Conservation (phyloP, 2,113 vertebrate species). For the Mormoops blainvillei region DNA sequence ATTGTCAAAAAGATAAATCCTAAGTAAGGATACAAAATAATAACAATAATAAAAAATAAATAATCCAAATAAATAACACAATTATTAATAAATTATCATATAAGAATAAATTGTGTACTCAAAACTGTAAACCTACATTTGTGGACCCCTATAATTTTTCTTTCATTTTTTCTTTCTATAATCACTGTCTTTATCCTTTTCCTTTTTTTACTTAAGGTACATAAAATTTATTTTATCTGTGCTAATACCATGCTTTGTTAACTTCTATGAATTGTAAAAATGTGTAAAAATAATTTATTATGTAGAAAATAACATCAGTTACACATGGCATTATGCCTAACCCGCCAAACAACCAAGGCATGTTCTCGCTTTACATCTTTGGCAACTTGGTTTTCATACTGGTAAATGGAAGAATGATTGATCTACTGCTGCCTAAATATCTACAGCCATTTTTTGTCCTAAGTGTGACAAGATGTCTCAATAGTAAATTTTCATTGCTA, state of each 20-base stretch:
- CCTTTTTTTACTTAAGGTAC: not conserved
- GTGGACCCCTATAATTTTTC: not conserved
- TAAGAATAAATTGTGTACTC: not conserved
- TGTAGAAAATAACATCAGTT: conserved; percentile 15
- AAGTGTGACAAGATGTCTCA: conserved; percentile 62
- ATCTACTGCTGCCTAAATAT: conserved; percentile 44
- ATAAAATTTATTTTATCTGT: not conserved
- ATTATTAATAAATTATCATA: not conserved
- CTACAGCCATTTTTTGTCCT: conserved; percentile 41
- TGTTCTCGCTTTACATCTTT: conserved; percentile 8
- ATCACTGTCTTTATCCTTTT: not conserved
- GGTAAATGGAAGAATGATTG: conserved; percentile 58
- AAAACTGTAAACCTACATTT: not conserved
- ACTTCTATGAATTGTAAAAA: conserved; percentile 15
- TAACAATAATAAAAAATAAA: not conserved
- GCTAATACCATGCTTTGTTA: not conserved
- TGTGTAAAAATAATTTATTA: conserved; percentile 33
- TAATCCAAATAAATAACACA: not conserved
- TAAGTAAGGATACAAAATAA: not conserved
- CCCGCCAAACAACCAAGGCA: conserved; percentile 27
- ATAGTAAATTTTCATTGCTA: not conserved
- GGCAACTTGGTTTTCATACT: conserved; percentile 46
- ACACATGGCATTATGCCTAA: not conserved
- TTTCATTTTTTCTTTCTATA: not conserved
- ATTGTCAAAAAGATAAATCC: not conserved